Evolutionary conservation across 1,140 invertebrate genomes (phyloP).

Genomic region (Delia radicum): DNA sequence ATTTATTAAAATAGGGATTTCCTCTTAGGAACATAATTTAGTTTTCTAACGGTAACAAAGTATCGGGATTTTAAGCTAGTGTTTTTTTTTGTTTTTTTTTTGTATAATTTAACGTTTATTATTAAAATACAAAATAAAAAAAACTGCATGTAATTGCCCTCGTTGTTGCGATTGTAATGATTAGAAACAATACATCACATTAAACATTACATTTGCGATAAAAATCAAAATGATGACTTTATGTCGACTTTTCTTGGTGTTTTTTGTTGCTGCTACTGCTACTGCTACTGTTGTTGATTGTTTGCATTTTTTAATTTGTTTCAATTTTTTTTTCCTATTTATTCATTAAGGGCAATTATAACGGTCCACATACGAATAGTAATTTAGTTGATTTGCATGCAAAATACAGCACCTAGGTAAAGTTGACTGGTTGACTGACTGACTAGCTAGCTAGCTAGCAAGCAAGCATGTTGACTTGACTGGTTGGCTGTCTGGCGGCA

Average conservation of each 20-base stretch:
- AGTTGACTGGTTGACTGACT: not conserved
- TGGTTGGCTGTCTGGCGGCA: no score
- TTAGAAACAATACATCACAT: slow-evolving; percentile 4
- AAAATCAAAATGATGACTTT: slow-evolving; percentile 3
- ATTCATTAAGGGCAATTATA: slow-evolving; percentile 50
- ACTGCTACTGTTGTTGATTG: not conserved
- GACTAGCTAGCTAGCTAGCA: not conserved
- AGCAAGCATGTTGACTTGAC: no score
- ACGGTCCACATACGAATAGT: slow-evolving; percentile 47
- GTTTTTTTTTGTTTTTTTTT: not conserved
- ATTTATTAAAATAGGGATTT: no score
- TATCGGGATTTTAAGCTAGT: no score
- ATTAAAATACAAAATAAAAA: not conserved
- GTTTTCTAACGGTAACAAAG: no score
- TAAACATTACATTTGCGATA: slow-evolving; percentile 18
- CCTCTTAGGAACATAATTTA: no score
- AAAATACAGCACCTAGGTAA: slow-evolving; percentile 16
- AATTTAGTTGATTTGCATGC: slow-evolving; percentile 51
- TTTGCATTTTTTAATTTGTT: not conserved
- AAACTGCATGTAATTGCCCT: not conserved
- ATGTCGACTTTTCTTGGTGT: not conserved
- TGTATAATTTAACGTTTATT: not conserved
- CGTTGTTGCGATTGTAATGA: slow-evolving; percentile 6
- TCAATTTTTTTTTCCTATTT: not conserved
- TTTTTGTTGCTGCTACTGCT: not conserved